phyloP scores from a whole-genome alignment of 2,113 vertebrate species.

The Hiodon alosoides region DNA sequence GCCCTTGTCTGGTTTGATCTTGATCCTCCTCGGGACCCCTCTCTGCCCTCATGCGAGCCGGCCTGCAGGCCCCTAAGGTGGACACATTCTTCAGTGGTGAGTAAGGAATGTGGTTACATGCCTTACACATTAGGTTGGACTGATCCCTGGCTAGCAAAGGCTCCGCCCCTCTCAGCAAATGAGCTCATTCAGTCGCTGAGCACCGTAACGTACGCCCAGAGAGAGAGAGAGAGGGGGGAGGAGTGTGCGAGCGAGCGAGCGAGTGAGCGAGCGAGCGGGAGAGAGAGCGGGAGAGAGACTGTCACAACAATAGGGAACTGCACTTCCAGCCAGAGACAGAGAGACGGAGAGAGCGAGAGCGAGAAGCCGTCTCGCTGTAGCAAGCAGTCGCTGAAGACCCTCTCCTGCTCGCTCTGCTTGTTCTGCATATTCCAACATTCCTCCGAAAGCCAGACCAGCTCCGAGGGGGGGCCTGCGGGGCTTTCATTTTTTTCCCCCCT shows the following conservation, averaged over 20 bases:
- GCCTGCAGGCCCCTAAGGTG: constrained; percentile 62
- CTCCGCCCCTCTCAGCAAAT: constrained; percentile 55
- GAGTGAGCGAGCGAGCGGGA: constrained; percentile 46
- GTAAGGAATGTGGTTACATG: constrained; percentile 86
- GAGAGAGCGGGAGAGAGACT: constrained; percentile 49
- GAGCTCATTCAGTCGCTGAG: constrained; percentile 66
- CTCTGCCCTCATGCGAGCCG: constrained; percentile 4
- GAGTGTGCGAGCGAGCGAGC: constrained; percentile 28
- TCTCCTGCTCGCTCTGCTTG: constrained; percentile 1
- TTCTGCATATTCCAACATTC: constrained; percentile 16
- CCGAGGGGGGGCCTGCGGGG: not conserved
- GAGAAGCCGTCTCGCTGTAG: constrained; percentile 39
- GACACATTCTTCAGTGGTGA: constrained; percentile 80
- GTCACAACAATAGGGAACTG: constrained; percentile 60
- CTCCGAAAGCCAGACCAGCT: not conserved
- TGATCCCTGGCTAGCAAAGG: constrained; percentile 54
- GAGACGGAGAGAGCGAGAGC: constrained; percentile 45
- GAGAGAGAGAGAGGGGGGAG: constrained; percentile 23
- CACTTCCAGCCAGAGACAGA: constrained; percentile 59
- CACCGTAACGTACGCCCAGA: constrained; percentile 43
- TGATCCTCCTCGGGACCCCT: constrained; percentile 48
- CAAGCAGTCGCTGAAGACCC: constrained; percentile 26
- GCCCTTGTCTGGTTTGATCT: not conserved
- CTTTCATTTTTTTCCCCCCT: constrained; percentile 10
- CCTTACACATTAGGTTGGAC: constrained; percentile 75